A percentile compares a stretch with the other conserved stretches of the same genome.
Evolutionary conservation across 2,888 invertebrate genomes (phyloP).

Genomic region (Hemaris fuciformis): DNA sequence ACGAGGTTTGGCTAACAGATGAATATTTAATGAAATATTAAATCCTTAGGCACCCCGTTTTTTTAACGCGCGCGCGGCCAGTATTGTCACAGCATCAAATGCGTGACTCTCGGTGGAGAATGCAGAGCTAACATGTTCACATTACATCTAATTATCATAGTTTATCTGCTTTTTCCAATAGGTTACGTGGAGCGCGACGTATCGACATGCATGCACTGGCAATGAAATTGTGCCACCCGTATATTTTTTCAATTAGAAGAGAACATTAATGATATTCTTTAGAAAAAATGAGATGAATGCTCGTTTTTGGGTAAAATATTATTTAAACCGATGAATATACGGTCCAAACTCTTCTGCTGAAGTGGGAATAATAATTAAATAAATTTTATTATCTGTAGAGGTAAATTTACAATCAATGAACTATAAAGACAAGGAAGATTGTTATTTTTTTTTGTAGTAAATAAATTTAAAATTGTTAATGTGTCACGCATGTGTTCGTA

Average conservation of each 20-base stretch:
- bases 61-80: slow-evolving; percentile 46
- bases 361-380: no score
- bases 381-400: no score
- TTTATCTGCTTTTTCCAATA: slow-evolving; percentile 79
- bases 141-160: slow-evolving; percentile 74
- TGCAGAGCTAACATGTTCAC: slow-evolving; percentile 58
- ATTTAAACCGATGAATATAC: no score
- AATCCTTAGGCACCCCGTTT: slow-evolving; percentile 59
- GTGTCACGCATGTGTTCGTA: no score
- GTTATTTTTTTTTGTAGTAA: no score
- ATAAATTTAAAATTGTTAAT: no score
- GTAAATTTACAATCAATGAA: no score
- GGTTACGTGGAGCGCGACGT: slow-evolving; percentile 71
- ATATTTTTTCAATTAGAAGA: not conserved
- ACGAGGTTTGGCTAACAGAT: slow-evolving; percentile 57
- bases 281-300: no score
- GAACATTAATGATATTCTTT: not conserved
- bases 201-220: slow-evolving; percentile 52
- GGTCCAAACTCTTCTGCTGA: no score
- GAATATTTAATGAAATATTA: slow-evolving; percentile 64
- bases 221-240: not conserved
- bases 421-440: no score
- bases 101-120: slow-evolving; percentile 45
- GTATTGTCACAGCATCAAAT: slow-evolving; percentile 52
- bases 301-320: no score